phyloP scores from a whole-genome alignment of 2,113 vertebrate species.

The Piaya cayana region DNA sequence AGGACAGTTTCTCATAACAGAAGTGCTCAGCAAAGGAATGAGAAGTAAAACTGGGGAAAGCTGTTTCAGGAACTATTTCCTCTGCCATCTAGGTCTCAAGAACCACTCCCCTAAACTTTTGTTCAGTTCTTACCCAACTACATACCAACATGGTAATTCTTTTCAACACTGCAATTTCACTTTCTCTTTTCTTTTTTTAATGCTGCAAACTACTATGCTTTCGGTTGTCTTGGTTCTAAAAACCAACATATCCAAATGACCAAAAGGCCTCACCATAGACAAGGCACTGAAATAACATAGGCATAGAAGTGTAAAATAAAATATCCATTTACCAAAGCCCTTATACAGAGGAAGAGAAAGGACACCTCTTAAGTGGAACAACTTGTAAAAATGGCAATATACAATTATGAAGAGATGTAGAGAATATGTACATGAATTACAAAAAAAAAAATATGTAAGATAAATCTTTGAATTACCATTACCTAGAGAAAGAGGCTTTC shows the following conservation, averaged over 20 bases:
- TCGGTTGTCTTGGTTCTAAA: not conserved
- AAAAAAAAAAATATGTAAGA: not conserved
- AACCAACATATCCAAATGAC: not conserved
- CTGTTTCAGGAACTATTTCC: not conserved
- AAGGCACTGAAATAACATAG: not conserved
- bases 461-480: not conserved
- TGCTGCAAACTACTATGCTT: not conserved
- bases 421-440: not conserved
- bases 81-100: not conserved
- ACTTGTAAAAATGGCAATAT: not conserved
- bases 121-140: not conserved
- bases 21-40: not conserved
- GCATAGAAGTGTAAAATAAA: not conserved
- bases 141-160: not conserved
- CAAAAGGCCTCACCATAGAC: not conserved
- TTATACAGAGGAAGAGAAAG: not conserved
- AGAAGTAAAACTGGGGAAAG: not conserved
- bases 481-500: not conserved
- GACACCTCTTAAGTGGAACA: not conserved
- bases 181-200: not conserved
- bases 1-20: fast-evolving
- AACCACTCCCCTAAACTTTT: not conserved
- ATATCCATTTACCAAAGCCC: not conserved
- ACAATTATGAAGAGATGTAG: not conserved
- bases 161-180: not conserved